phyloP scores from a whole-genome alignment of 1,140 invertebrate species.

The Brachionus asplanchnoidis region DNA sequence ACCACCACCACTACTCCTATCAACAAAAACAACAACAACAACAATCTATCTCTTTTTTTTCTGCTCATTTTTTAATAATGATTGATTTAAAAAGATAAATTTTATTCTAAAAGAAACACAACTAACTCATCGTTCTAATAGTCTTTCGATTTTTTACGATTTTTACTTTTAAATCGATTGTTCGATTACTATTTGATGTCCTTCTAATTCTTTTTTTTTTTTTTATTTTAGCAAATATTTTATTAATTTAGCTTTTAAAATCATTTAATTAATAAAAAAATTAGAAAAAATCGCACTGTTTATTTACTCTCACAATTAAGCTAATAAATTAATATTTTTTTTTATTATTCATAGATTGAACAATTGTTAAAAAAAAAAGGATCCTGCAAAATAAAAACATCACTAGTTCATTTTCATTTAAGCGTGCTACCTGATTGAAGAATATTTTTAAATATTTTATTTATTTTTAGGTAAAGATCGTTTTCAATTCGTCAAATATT shows the following conservation, averaged over 20 bases:
- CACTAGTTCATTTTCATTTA: too few species aligned
- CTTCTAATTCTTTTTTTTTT: background rate
- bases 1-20: background rate
- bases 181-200: background rate
- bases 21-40: background rate
- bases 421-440: too few species aligned
- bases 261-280: background rate
- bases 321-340: too few species aligned
- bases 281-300: too few species aligned
- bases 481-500: too few species aligned
- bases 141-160: background rate
- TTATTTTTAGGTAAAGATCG: too few species aligned
- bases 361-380: too few species aligned
- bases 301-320: too few species aligned
- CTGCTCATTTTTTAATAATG: background rate
- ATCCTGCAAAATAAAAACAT: too few species aligned
- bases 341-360: too few species aligned
- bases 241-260: constrained; percentile 6
- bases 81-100: background rate
- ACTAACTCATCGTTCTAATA: background rate
- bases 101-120: background rate
- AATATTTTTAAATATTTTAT: too few species aligned
- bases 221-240: background rate
- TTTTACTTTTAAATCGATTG: background rate
- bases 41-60: background rate